Percentiles rank a stretch among this genome's conserved stretches.
Conservation (phyloP, 2,888 invertebrate species). For the Scaptomyza caliginosa region DNA sequence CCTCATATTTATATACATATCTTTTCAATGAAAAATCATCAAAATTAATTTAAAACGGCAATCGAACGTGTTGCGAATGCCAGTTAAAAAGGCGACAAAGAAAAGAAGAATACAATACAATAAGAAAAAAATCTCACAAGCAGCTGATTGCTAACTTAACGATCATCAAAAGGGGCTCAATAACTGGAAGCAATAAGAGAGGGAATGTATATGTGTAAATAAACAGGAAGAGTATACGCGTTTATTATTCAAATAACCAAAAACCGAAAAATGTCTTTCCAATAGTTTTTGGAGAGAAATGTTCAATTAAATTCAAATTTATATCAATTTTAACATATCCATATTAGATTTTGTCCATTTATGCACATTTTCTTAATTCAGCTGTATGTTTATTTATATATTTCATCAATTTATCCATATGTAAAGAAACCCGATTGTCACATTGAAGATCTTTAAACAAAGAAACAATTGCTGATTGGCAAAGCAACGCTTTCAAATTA, state of each 20-base stretch:
- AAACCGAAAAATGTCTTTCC: no score
- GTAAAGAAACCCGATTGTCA: constrained; percentile 19
- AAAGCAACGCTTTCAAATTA: constrained; percentile 26
- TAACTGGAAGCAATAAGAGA: constrained; percentile 19
- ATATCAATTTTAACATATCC: no score
- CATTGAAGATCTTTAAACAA: constrained; percentile 43
- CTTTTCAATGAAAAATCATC: constrained; percentile 70
- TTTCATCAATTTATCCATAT: constrained; percentile 17
- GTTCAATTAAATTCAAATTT: no score
- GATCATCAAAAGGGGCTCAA: constrained; percentile 21
- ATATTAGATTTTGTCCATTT: no score
- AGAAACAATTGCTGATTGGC: constrained; percentile 30
- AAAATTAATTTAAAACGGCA: constrained; percentile 70
- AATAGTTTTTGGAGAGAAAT: no score
- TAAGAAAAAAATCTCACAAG: not conserved
- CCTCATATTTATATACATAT: not conserved
- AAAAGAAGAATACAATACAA: constrained; percentile 53
- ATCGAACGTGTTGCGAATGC: constrained; percentile 75
- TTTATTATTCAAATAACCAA: no score
- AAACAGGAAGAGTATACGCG: not conserved
- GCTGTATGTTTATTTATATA: not conserved
- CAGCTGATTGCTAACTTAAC: constrained; percentile 36
- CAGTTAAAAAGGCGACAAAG: constrained; percentile 35
- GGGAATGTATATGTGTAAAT: no score
- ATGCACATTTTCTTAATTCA: no score